Evolutionary conservation across 2,888 invertebrate species (phyloP).

Genomic region (Mongoloraphidia duomilia): DNA sequence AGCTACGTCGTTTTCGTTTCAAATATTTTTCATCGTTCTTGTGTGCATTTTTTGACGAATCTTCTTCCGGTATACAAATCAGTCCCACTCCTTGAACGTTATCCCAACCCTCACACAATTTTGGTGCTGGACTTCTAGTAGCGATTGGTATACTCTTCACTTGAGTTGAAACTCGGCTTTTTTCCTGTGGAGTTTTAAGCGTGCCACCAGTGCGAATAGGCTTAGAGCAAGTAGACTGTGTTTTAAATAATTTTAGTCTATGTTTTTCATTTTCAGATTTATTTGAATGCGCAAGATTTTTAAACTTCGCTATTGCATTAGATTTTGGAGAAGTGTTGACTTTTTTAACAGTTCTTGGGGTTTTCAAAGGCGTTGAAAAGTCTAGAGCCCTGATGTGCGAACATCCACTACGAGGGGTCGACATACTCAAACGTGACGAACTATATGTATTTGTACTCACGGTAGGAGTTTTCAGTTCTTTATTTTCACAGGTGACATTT

Average conservation of each 20-base stretch:
- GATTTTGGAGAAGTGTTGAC: slow-evolving; percentile 11
- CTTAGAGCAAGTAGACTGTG: no score
- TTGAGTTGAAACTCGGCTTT: no score
- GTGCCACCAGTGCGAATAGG: no score
- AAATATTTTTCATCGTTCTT: neutral
- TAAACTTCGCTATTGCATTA: neutral
- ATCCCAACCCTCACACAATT: slow-evolving; percentile 9
- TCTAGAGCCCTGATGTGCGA: slow-evolving; percentile 22
- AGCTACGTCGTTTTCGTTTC: neutral
- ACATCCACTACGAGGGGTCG: slow-evolving; percentile 14
- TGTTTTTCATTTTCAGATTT: no score
- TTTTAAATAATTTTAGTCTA: no score
- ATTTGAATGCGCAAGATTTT: no score
- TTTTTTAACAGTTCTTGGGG: slow-evolving; percentile 1
- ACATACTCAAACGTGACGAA: neutral
- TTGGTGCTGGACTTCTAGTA: slow-evolving; percentile 7
- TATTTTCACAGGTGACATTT: neutral
- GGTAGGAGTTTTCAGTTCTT: neutral
- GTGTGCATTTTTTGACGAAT: neutral
- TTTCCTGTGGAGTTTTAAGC: no score
- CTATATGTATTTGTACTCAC: neutral
- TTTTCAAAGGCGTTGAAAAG: slow-evolving; percentile 19
- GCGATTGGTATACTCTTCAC: slow-evolving; percentile 3
- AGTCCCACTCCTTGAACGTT: slow-evolving; percentile 6
- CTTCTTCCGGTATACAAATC: slow-evolving; percentile 1